Conservation (phyloP, 2,797 vertebrate genomes). For the Rhinoraja longicauda region DNA sequence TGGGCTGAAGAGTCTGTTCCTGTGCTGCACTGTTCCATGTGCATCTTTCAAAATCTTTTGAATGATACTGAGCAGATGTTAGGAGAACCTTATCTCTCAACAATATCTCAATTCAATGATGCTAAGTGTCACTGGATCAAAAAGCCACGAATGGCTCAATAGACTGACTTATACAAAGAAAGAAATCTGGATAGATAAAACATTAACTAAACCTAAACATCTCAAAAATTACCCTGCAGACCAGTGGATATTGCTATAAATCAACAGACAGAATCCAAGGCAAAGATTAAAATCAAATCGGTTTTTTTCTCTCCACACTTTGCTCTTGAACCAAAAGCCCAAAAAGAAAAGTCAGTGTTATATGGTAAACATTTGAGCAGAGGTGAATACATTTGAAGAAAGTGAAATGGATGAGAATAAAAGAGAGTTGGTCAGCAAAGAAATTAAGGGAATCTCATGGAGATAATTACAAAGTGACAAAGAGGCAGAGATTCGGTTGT, state of each 20-base stretch:
- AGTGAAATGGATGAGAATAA: neutral
- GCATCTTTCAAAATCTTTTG: neutral
- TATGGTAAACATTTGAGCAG: neutral
- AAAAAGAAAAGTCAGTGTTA: neutral
- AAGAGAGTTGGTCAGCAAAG: neutral
- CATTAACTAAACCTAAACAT: neutral
- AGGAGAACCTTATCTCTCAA: neutral
- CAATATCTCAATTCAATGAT: neutral
- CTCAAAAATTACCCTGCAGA: neutral
- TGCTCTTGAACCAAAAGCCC: neutral
- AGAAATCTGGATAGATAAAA: neutral
- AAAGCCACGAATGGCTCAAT: neutral
- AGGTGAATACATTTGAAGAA: neutral
- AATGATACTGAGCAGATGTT: neutral
- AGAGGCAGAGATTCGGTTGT: neutral
- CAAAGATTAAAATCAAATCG: neutral
- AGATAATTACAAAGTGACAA: neutral
- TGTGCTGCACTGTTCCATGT: no score
- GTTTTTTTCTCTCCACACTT: neutral
- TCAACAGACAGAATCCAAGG: neutral
- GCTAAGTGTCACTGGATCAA: neutral
- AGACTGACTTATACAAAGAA: neutral
- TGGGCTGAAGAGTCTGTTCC: no score
- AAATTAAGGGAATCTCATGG: neutral
- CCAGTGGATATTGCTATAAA: neutral